phyloP scores from a whole-genome alignment of 2,113 vertebrate species.

The Barbus barbus region DNA sequence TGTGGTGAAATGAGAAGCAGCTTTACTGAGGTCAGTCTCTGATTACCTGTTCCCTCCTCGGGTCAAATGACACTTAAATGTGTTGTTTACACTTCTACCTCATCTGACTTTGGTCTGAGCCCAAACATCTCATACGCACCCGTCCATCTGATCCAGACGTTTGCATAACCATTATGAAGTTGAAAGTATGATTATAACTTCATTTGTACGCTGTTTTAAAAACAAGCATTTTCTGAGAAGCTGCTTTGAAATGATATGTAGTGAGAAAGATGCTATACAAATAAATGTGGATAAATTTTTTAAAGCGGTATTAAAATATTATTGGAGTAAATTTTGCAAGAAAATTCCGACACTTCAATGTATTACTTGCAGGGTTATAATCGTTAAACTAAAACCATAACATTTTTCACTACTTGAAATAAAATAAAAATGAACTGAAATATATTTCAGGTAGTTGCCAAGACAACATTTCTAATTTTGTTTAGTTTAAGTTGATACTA shows the following conservation, averaged over 20 bases:
- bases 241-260: neutral
- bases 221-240: neutral
- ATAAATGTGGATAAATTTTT: neutral
- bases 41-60: constrained; percentile 70
- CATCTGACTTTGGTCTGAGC: constrained; percentile 48
- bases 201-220: neutral
- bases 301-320: neutral
- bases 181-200: neutral
- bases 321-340: neutral
- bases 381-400: no score
- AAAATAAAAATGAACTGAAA: no score
- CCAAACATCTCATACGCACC: constrained; percentile 15
- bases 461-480: no score
- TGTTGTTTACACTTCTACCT: constrained; percentile 75
- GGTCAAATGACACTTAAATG: constrained; percentile 74
- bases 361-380: neutral
- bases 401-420: no score
- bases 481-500: no score
- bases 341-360: neutral
- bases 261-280: no score
- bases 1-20: constrained; percentile 65
- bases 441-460: no score
- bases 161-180: neutral
- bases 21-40: constrained; percentile 73
- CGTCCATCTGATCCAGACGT: neutral